Conservation (phyloP, 1,140 invertebrate genomes). For the Ylistrum balloti region DNA sequence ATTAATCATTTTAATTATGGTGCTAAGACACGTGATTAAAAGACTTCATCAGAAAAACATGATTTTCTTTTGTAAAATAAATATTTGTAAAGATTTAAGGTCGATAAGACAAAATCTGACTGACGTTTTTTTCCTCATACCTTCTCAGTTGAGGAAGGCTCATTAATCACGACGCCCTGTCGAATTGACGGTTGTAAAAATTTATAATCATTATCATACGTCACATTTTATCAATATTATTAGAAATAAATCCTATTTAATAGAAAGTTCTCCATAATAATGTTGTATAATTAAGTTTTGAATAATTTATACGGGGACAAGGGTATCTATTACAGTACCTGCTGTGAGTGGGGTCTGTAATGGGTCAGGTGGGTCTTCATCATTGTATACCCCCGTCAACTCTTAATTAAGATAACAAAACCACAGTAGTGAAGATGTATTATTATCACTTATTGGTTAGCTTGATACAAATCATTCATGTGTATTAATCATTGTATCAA, state of each 20-base stretch:
- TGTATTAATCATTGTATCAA: background rate
- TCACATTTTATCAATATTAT: background rate
- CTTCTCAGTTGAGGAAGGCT: background rate
- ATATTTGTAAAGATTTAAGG: background rate
- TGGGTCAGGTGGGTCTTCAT: background rate
- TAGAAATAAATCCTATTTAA: constrained; percentile 21
- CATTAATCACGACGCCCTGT: background rate
- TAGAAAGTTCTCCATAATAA: constrained; percentile 21
- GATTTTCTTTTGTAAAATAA: constrained; percentile 40
- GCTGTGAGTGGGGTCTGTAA: background rate
- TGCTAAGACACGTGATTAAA: background rate
- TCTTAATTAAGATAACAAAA: background rate
- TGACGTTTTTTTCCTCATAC: background rate
- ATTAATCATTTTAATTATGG: constrained; percentile 29
- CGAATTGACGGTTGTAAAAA: background rate
- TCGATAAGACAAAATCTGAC: constrained; percentile 39
- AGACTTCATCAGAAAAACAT: constrained; percentile 26
- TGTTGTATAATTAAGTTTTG: constrained; percentile 29
- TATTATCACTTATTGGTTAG: background rate
- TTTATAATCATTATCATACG: background rate
- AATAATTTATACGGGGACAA: constrained; percentile 1
- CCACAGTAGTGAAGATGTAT: background rate
- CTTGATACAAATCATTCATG: background rate
- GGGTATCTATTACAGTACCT: background rate
- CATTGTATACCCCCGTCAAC: background rate